Evolutionary conservation across 2,113 vertebrate species (phyloP).

Genomic region (Ictidomys tridecemlineatus): DNA sequence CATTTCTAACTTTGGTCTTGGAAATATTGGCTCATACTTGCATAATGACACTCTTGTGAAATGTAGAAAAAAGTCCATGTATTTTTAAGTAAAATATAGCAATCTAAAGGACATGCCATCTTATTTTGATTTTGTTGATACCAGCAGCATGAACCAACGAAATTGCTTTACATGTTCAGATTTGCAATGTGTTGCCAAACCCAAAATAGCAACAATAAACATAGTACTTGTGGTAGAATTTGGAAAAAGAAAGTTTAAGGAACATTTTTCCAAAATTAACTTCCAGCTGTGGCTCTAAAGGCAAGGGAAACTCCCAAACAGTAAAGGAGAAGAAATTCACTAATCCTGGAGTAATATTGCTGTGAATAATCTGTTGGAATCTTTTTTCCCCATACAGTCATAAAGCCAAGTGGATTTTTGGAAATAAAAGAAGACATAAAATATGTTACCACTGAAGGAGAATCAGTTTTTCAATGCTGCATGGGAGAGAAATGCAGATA

Average conservation of each 20-base stretch:
- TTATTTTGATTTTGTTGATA: neutral
- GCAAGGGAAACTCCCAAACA: constrained; percentile 22
- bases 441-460: neutral
- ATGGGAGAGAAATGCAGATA: neutral
- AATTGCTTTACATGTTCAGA: neutral
- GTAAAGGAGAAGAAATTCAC: neutral
- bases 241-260: neutral
- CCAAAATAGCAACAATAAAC: neutral
- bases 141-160: neutral
- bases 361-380: neutral
- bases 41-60: neutral
- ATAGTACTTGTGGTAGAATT: neutral
- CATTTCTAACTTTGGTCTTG: neutral
- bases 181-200: neutral
- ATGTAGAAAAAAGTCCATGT: neutral
- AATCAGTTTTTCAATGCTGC: constrained; percentile 4
- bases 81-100: neutral
- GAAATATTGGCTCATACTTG: neutral
- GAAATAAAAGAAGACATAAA: constrained; percentile 1
- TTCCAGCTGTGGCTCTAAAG: neutral
- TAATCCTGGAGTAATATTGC: neutral
- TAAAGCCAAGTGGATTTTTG: neutral
- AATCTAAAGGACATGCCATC: neutral
- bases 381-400: neutral
- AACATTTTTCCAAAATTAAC: constrained; percentile 26